phyloP scores from a whole-genome alignment of 2,888 invertebrate genomes.

The Acleris literana region DNA sequence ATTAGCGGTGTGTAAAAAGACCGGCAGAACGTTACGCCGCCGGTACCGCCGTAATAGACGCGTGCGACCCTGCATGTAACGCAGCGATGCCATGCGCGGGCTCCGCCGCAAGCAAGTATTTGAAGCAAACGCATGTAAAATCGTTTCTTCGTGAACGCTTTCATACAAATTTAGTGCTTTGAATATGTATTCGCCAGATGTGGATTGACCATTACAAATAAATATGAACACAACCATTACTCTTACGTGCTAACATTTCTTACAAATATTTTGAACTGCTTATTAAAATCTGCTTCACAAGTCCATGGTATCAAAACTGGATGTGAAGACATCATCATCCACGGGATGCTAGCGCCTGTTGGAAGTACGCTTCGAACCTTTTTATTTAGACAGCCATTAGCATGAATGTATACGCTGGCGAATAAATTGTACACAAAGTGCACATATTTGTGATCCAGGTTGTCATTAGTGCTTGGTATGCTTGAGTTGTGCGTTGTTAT shows the following conservation, averaged over 20 bases:
- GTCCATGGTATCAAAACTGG: slow-evolving; percentile 79
- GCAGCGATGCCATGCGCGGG: no score
- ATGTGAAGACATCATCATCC: slow-evolving; percentile 63
- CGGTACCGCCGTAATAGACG: no score
- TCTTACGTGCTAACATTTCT: slow-evolving; percentile 45
- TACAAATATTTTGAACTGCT: slow-evolving; percentile 72
- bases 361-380: slow-evolving; percentile 78
- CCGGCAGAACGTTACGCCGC: no score
- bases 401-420: slow-evolving; percentile 74
- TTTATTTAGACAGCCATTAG: slow-evolving; percentile 73
- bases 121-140: no score
- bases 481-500: slow-evolving; percentile 65
- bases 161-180: no score
- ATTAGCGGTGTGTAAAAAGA: no score
- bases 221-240: not conserved
- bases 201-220: no score
- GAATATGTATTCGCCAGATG: no score
- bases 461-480: slow-evolving; percentile 67
- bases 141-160: no score
- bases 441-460: slow-evolving; percentile 77
- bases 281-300: slow-evolving; percentile 72
- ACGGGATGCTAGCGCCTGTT: slow-evolving; percentile 48
- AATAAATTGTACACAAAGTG: slow-evolving; percentile 77
- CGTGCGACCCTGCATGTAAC: no score
- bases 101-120: no score